Conservation (phyloP, 2,113 vertebrate genomes). For the Myanophis thanlyinensis region DNA sequence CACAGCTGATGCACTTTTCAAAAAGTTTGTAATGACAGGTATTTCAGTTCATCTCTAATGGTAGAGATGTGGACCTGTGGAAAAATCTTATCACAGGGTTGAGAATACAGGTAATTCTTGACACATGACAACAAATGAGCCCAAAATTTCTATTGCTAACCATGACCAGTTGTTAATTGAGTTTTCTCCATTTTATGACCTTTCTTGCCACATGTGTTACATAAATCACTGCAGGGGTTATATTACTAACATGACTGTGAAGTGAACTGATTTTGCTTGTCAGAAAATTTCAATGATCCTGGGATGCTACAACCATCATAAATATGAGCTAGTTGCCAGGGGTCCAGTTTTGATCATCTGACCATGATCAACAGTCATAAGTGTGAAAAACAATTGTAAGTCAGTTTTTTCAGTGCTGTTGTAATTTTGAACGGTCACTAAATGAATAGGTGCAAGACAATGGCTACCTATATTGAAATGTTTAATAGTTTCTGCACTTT, state of each 20-base stretch:
- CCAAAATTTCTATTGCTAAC: background rate
- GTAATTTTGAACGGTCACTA: background rate
- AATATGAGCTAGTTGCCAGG: background rate
- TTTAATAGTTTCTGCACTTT: background rate
- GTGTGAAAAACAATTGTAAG: background rate
- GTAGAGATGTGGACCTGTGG: background rate
- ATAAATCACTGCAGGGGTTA: background rate
- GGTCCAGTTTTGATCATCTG: background rate
- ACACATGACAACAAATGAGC: background rate
- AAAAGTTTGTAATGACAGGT: background rate
- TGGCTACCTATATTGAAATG: background rate
- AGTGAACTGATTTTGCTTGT: background rate
- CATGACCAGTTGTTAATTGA: background rate
- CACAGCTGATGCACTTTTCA: background rate
- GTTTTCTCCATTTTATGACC: background rate
- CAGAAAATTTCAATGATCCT: background rate
- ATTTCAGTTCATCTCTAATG: constrained; percentile 7
- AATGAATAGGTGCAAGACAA: background rate
- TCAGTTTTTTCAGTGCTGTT: background rate
- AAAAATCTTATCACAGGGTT: background rate
- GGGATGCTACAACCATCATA: background rate
- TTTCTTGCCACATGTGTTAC: background rate
- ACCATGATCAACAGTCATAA: background rate
- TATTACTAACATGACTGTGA: background rate
- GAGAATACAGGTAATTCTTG: background rate